Evolutionary conservation across 2,888 invertebrate genomes (phyloP), one percentile per base, ranked within the genome.

Genomic region (Altica lythri): DNA sequence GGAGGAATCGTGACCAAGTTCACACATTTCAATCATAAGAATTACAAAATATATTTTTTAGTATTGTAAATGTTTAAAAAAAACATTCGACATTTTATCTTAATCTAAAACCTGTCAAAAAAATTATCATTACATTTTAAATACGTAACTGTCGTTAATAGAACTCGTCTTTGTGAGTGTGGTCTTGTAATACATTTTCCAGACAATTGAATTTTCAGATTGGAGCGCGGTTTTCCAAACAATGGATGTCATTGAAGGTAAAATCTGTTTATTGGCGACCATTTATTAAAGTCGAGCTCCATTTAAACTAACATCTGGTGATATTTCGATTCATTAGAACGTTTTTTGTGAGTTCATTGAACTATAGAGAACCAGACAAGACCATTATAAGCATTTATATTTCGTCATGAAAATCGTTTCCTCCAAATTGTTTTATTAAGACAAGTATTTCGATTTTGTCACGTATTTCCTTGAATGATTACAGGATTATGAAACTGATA

Each of bases 281-380:
- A 16, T 34, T 34, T 34, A 34, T 34, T 34, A 10, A 25, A 38
- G 19, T 10, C 38, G 38, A 13, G 2, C 12, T 40, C 40, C 40
- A 40, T 40, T 40, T 40, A 40, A 10, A 17, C 22, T 14, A 48
- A 32, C 49, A 49, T 42, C 49, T 49, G 40, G 18, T 40, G 32
- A 37, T 38, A 48, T 48, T 38, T 38, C 47, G 22, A 48, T 49
- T 32, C n/a, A 49, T 40, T 40, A 19, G 9, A 19, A 13, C 8
- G 14, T 29, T 48, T 48, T 48, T 30, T 35, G 30, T 13, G 32
- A 19, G 49, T 49, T 49, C 49, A 42, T 49, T 32, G 42, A 49
- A 40, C 40, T 22, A n/a, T 22, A 14, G 1, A 18, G 25, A 25
- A n/a, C n/a, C 22, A 8, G 19, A 29, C 17, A 17, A 18, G 40